These are phyloP conservation scores for Octonoba sinensis DNA, from an alignment of 2,888 invertebrate genomes.

Conservation along the genomic window DNA sequence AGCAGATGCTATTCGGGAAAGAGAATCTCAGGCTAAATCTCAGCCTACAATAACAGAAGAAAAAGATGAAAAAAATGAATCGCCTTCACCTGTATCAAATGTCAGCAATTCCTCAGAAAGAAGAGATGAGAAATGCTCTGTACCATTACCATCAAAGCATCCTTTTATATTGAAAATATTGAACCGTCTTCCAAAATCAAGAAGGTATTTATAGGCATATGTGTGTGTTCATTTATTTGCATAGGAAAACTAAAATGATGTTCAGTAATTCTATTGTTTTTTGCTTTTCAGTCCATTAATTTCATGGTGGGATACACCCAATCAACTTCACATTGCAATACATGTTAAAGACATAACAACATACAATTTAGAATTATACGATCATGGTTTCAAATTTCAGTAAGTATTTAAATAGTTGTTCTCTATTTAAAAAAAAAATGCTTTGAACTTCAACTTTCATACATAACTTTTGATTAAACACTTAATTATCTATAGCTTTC, in stretches of 20 bases:
- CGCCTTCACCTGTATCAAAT: no score
- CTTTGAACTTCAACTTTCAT: no score
- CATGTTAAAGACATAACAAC: constrained; percentile 23
- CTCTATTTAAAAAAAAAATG: no score
- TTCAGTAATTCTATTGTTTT: not conserved
- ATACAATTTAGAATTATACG: constrained; percentile 38
- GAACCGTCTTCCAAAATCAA: not conserved
- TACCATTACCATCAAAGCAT: no score
- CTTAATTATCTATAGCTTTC: no score
- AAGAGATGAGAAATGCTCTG: no score
- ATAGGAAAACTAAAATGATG: no score
- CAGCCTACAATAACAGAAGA: not conserved
- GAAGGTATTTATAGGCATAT: no score
- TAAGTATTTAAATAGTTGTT: constrained; percentile 11
- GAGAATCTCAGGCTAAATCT: not conserved
- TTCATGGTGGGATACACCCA: constrained; percentile 47
- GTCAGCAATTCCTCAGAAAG: no score
- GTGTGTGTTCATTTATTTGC: no score
- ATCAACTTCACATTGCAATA: constrained; percentile 25
- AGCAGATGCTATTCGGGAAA: not conserved
- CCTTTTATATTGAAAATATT: no score
- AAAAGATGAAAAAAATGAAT: not conserved
- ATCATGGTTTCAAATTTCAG: constrained; percentile 33
- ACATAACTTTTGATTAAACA: no score
- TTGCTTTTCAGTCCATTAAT: constrained; percentile 23